Base-by-base conservation (phyloP, 2,797 vertebrate species). In the Aeoliscus strigatus region DNA sequence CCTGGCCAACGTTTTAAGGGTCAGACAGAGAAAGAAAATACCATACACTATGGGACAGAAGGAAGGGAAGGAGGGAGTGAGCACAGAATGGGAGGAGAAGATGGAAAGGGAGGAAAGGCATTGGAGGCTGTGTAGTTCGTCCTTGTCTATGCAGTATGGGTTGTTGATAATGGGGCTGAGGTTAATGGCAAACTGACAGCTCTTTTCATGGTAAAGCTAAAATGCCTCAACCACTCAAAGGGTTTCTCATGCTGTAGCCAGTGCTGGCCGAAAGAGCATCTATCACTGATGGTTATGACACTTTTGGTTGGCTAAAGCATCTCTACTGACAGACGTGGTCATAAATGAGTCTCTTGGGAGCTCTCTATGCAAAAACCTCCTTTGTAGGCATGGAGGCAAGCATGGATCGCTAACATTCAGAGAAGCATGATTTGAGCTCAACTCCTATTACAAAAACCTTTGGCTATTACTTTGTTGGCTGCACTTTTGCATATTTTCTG, bases 81-180 rank as follows among this genome's bases (percentile, higher is more conserved):
- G 64, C 37, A 25, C 51, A 54, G 47, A 56, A 38, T 57, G 66
- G 48, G 52, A 67, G 63, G 64, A 61, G 66, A 50, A 71, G 62
- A 66, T 70, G 69, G 73, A 74, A 64, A 66, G 65, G 63, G 64
- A 75, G 70, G 52, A 68, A 76, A 71, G 61, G 39, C 41, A 62
- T 62, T 51, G 47, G 59, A 58, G 59, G 46, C 51, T 74, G 74
- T 48, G 49, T 55, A 60, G 56, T 70, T 61, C 9, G 26, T 77
- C 73, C 75, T 74, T 61, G 71, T 75, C 69, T 70, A 35, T 67
- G 53, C 45, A 66, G 66, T 8, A 11, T 53, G 55, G n/a, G n/a
- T 60, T 53, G 66, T 65, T 73, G 70, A 77, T 79, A 77, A 61
- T 69, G 60, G 64, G 67, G 60, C 76, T 60, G 75, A 75, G 78